phyloP scores from a whole-genome alignment of 2,888 invertebrate genomes.

The Lobophora halterata region DNA sequence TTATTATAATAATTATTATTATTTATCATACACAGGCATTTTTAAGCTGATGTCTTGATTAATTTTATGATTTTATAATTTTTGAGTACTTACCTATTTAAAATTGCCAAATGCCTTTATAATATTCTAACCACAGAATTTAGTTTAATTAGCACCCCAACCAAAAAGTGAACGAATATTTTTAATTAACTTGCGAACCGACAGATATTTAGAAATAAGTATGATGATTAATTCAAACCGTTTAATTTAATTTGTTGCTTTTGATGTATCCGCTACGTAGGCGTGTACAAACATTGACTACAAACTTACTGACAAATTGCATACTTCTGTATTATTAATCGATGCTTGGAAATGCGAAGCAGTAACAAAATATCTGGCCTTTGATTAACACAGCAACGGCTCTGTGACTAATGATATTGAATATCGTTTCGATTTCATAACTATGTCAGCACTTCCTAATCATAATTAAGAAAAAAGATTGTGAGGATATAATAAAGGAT shows the following conservation, averaged over 20 bases:
- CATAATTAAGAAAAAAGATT: slow-evolving; percentile 10
- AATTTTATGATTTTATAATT: too few species aligned
- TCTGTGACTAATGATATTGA: slow-evolving; percentile 62
- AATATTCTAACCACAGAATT: too few species aligned
- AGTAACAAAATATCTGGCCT: slow-evolving; percentile 43
- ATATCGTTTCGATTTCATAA: slow-evolving; percentile 50
- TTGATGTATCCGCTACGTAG: slow-evolving; percentile 14
- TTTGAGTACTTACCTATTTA: too few species aligned
- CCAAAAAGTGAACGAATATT: too few species aligned
- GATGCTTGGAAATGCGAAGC: slow-evolving; percentile 47
- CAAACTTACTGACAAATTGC: slow-evolving; percentile 39
- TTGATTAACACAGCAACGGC: slow-evolving; percentile 55
- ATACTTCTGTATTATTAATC: slow-evolving; percentile 42
- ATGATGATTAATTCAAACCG: slow-evolving; percentile 1
- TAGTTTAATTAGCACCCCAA: too few species aligned
- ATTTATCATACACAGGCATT: too few species aligned
- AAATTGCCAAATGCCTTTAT: too few species aligned
- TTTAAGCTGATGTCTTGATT: too few species aligned
- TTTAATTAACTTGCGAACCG: too few species aligned
- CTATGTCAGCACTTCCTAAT: slow-evolving; percentile 31
- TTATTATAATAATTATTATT: too few species aligned
- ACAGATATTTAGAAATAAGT: too few species aligned
- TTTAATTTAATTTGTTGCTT: slow-evolving; percentile 2
- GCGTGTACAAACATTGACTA: slow-evolving; percentile 18
- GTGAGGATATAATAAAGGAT: too few species aligned